Base-by-base conservation (phyloP, 1,140 invertebrate species). In the Aphaenogaster floridana region DNA sequence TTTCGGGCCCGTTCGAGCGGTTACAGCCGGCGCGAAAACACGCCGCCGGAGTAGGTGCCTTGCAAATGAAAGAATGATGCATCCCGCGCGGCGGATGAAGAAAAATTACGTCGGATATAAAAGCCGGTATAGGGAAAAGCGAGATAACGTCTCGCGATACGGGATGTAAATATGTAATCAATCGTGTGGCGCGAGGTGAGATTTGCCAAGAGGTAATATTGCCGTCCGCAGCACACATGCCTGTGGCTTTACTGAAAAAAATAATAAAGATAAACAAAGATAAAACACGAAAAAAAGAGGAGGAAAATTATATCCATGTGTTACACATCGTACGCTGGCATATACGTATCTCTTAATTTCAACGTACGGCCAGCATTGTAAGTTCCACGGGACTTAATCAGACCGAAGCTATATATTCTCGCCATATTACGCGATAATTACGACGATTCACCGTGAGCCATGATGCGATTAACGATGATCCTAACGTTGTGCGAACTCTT, bases 31-130 rank as follows among this genome's bases (percentile, higher is more conserved):
- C 21, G 63, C 15, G 45, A 50, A 39, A 80, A 66, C 61, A 48
- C 11, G 61, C 34, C 13, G n/a, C 36, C 39, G 52, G n/a, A 28
- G 7, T 34, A 39, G 63, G 66, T 69, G 36, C 17, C 54, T 83
- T 36, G 68, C 54, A n/a, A 72, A 74, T 54, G 54, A 83, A 54
- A 72, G 50, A 74, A 61, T 21, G 69, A 72, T n/a, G 28, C 42
- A 48, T 42, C 50, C 36, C 13, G 52, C 34, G 78, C 15, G 17
- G 36, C 54, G 45, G 45, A 59, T 83, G 42, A 61, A 74, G 54
- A 50, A 76, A 21, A 61, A 76, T 76, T 48, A 39, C 34, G 21
- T 36, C 50, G 78, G 36, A 34, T 34, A 17, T 83, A 59, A 83
- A 83, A 69, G 11, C 42, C 39, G 68, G 5, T 52, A 34, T n/a